Evolutionary conservation across 2,113 vertebrate species (phyloP).

Genomic region (Merops nubicus): DNA sequence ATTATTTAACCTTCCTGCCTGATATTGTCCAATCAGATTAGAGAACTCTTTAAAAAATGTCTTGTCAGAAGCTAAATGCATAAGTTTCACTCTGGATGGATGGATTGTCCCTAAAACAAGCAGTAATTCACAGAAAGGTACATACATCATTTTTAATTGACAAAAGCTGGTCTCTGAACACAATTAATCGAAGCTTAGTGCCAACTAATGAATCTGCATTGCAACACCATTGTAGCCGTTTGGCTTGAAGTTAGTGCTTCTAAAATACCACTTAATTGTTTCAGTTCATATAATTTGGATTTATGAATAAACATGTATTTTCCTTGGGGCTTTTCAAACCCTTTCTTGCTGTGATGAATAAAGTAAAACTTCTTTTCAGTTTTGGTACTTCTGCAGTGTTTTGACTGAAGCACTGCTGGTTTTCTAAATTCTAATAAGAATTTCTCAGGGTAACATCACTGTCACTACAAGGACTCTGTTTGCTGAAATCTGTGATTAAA

Average conservation of each 20-base stretch:
- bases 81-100: constrained; percentile 74
- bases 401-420: constrained; percentile 38
- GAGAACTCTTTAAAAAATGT: constrained; percentile 43
- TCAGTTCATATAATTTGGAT: constrained; percentile 73
- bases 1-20: constrained; percentile 51
- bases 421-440: constrained; percentile 61
- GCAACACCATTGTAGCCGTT: constrained; percentile 49
- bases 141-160: constrained; percentile 91
- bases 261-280: constrained; percentile 67
- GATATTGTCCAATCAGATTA: constrained; percentile 62
- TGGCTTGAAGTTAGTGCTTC: constrained; percentile 55
- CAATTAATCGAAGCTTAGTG: constrained; percentile 74
- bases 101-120: constrained; percentile 71
- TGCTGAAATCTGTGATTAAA: constrained; percentile 48
- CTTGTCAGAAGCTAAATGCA: constrained; percentile 75
- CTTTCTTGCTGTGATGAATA: constrained; percentile 29
- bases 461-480: constrained; percentile 22
- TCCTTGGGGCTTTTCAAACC: constrained; percentile 56
- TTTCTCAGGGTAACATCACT: constrained; percentile 40
- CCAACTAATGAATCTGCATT: constrained; percentile 71
- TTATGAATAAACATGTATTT: constrained; percentile 77
- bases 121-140: constrained; percentile 69
- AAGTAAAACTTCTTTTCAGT: neutral
- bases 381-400: neutral
- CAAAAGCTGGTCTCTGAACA: constrained; percentile 68